Evolutionary conservation across 2,797 vertebrate species (phyloP), one percentile per base, ranked within the genome.

Genomic region (Enteromius treurensis): DNA sequence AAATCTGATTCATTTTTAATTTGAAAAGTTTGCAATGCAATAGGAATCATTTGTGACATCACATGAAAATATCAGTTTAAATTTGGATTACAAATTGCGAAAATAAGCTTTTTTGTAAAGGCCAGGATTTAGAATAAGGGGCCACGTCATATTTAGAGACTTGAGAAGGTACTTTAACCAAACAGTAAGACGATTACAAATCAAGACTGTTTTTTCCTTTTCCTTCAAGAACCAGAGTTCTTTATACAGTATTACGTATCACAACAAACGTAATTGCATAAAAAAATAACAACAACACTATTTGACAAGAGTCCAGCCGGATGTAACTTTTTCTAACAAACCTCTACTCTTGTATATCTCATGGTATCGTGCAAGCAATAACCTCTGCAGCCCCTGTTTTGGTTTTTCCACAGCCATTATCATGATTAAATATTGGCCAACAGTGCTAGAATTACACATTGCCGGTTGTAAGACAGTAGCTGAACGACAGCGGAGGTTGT

Each of bases 381-480:
- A 19, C 47, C 71, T 55, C 62, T 67, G 32, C n/a, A 42, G 65
- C 32, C 47, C 73, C 42, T 42, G 62, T 37, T 77, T 76, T 76
- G 23, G 15, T 32, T 82, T 75, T 58, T 19, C 19, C 45, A 64
- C 0, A 8, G 47, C 23, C 34, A 40, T 51, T 53, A 40, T 45
- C 29, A 62, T 40, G 80, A 51, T 13, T 40, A 37, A 65, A 45
- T 82, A 60, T 13, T 17, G 70, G 64, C 65, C n/a, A 53, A 47
- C 60, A 4, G n/a, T 49, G 19, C 29, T 65, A 42, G 77, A 70
- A 60, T 8, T 23, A 67, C 26, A 14, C 21, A 9, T 47, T 70
- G 55, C 51, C 64, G 69, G 84, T 87, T 13, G 70, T 83, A 82
- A 90, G 81, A 9, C 83, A 89, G 89, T 87, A 89, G 91, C 62